Evolutionary conservation across 2,888 invertebrate genomes (phyloP), one percentile per base, ranked within the genome.

Genomic region (Choristoneura rosaceana): DNA sequence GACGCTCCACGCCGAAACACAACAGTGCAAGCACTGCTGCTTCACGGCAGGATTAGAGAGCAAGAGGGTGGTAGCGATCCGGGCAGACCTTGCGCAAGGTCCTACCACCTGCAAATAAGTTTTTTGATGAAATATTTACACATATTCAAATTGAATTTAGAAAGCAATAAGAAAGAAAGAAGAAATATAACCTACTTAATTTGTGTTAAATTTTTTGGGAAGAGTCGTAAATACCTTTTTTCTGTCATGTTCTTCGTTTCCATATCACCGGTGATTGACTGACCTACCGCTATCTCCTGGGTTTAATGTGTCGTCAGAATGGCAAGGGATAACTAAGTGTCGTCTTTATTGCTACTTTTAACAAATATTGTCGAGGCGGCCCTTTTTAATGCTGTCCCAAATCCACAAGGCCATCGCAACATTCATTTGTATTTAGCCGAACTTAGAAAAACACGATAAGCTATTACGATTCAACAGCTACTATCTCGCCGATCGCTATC

Each of bases 401-500:
- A 64, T 41, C 59, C 64, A 52, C 50, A 64, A 69, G 59, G 41
- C 52, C 64, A 64, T 69, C 64, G 68, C 64, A 50, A 38, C 50
- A 58, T 64, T 68, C 59, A 73, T 73, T 73, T 73, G 73, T 73
- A 50, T 69, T 69, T 59, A 68, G 76, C 76, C 77, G 81, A 82
- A 12, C 83, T 82, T 81, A 83, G 77, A 83, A 83, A 87, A 87
- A 87, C 82, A 87, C 84, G 83, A 83, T 79, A 83, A 73, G 50
- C 73, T 85, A 87, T 85, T 84, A 87, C 87, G 88, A 88, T 85
- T 82, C 83, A 81, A 84, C 85, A 80, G 88, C 86, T 89, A 86
- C 90, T 90, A 92, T 92, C 91, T 87, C 79, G 78, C 80, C 80
- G 83, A 91, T 90, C 89, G 81, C 81, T 84, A 85, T 88, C 86